Conservation (phyloP, 2,113 vertebrate species). For the Triplophysa dalaica region DNA sequence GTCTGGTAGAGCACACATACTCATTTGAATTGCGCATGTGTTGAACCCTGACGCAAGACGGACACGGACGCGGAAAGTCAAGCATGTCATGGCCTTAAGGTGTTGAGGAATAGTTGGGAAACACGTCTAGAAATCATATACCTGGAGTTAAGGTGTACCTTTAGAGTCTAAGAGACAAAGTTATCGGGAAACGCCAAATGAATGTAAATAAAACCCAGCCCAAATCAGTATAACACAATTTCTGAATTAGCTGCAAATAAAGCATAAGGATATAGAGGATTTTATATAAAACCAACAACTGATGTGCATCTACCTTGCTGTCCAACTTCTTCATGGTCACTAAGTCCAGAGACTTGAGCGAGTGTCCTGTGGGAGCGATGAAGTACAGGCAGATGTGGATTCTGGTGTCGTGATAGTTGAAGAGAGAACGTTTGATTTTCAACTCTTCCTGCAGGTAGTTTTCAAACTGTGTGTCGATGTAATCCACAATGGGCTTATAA, state of each 20-base stretch:
- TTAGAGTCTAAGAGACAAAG: too few species aligned
- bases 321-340: constrained; percentile 99
- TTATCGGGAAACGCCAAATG: too few species aligned
- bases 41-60: too few species aligned
- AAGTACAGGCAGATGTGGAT: constrained; percentile 99
- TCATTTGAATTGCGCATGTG: too few species aligned
- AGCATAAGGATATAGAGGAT: neutral
- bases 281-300: neutral
- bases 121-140: too few species aligned
- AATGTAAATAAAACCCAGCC: too few species aligned
- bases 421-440: constrained; percentile 97
- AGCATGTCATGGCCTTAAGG: too few species aligned
- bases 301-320: constrained; percentile 81
- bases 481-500: constrained; percentile 98
- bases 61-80: too few species aligned
- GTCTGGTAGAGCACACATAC: too few species aligned
- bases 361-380: constrained; percentile 95
- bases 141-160: too few species aligned
- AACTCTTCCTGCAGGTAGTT: constrained; percentile 96
- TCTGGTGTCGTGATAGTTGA: constrained; percentile 94
- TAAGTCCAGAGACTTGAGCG: constrained; percentile 93
- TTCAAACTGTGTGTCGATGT: constrained; percentile 98
- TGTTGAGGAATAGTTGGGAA: too few species aligned
- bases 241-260: neutral
- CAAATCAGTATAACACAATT: neutral